Evolutionary conservation across 2,797 vertebrate species (phyloP).

Genomic region (Pelodytes ibericus): DNA sequence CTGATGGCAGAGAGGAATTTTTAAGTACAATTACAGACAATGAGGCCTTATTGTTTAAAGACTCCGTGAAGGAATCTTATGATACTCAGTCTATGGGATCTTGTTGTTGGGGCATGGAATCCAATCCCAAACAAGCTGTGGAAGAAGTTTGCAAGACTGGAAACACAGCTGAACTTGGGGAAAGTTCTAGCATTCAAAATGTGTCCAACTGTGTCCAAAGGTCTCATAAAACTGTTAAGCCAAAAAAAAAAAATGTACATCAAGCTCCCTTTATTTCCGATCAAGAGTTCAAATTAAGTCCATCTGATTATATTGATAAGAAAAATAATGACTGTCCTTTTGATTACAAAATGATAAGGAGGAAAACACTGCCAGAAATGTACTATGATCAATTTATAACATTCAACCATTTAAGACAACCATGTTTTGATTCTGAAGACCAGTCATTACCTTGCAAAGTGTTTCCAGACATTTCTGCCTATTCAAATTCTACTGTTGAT

Average conservation of each 20-base stretch:
- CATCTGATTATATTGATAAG: slow-evolving; percentile 61
- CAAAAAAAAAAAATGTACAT: slow-evolving; percentile 67
- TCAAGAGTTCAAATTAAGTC: slow-evolving; percentile 57
- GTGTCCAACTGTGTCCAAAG: slow-evolving; percentile 47
- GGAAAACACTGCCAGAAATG: slow-evolving; percentile 76
- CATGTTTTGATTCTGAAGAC: slow-evolving; percentile 67
- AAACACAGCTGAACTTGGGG: slow-evolving; percentile 59
- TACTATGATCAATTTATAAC: slow-evolving; percentile 50
- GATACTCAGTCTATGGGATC: slow-evolving; percentile 32
- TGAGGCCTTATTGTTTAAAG: slow-evolving; percentile 61
- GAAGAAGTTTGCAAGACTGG: slow-evolving; percentile 47
- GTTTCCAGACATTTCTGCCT: slow-evolving; percentile 60
- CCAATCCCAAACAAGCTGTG: slow-evolving; percentile 54
- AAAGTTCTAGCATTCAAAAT: slow-evolving; percentile 56
- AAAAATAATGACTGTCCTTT: slow-evolving; percentile 69
- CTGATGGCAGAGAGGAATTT: slow-evolving; percentile 61
- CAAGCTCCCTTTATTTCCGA: slow-evolving; percentile 56
- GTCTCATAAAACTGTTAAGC: slow-evolving; percentile 61
- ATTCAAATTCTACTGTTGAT: slow-evolving; percentile 52
- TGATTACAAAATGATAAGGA: slow-evolving; percentile 66
- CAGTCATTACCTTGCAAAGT: slow-evolving; percentile 69
- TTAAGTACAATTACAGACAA: slow-evolving; percentile 66
- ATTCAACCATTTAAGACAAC: slow-evolving; percentile 62
- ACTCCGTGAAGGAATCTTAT: slow-evolving; percentile 52
- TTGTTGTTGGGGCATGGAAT: slow-evolving; percentile 44